Base-by-base conservation (phyloP, 2,888 invertebrate genomes). In the Ectemnius cavifrons region DNA sequence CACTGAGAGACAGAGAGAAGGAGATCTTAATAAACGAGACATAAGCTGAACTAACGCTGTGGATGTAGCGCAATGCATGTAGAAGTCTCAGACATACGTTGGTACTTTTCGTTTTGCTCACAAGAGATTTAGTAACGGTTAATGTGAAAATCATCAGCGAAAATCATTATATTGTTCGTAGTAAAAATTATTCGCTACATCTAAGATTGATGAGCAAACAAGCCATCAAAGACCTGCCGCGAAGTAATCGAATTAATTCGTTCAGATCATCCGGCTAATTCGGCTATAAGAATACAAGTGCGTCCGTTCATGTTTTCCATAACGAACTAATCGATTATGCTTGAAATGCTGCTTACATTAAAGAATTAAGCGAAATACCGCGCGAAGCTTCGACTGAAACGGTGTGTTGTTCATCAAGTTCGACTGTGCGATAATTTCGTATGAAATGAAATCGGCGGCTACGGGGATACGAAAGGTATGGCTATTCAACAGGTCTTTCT, bases 21-120 rank as follows among this genome's bases (percentile, higher is more conserved):
- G 79, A 85, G 81, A 84, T 78, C 79, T 77, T 77, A 81, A 75
- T 71, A 11, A 80, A 79, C 72, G 83, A 76, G 73, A 49, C 28
- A 64, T 70, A 72, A 79, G 75, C 77, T 78, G 81, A 86, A 82
- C 75, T 84, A 83, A 82, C 76, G 77, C 77, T 72, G 79, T 80
- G 72, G 78, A 78, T 78, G 78, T 80, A 77, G 72, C 81, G 75
- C 77, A 72, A 83, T 76, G 79, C 77, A 75, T 79, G 74, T 76
- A 81, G 67, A 67, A 78, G 16, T 61, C 47, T 56, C 60, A 57
- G 66, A 71, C 16, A 64, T 64, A 77, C 68, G 46, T 62, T 56
- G 18, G 72, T 73, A 58, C 49, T 46, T 20, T 49, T 57, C 49
- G 47, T 16, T 52, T 52, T 52, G n/a, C 16, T 52, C 37, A 37